A percentile compares a stretch with the other conserved stretches of the same genome.
Evolutionary conservation across 2,888 invertebrate genomes (phyloP).

Genomic region (Linyphia triangularis): DNA sequence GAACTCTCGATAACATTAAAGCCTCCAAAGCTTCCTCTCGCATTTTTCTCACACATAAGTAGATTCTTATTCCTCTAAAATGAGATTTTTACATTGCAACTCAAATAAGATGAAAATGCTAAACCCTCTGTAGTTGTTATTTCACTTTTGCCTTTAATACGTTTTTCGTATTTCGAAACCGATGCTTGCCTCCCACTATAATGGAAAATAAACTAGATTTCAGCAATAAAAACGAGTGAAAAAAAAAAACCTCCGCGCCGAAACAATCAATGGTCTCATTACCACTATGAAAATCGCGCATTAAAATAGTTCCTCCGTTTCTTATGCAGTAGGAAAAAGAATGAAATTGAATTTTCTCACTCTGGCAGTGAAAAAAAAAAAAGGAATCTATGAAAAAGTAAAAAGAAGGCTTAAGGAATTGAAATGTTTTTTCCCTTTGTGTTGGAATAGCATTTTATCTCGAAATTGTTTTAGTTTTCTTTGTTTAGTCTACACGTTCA

Average conservation of each 20-base stretch:
- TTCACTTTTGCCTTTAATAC: constrained; percentile 30
- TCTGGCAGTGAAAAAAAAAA: neutral
- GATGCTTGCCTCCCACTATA: constrained; percentile 1
- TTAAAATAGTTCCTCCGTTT: constrained; percentile 59
- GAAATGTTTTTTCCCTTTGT: constrained; percentile 3
- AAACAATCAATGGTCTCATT: constrained; percentile 65
- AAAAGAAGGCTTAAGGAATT: constrained; percentile 14
- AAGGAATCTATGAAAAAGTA: neutral
- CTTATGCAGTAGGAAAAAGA: constrained; percentile 13
- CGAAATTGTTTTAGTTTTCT: constrained; percentile 38
- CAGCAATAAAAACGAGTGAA: constrained; percentile 8
- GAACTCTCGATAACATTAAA: neutral
- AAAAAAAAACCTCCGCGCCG: neutral
- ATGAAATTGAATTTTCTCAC: constrained; percentile 57
- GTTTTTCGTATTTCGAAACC: constrained; percentile 26
- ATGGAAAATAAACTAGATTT: constrained; percentile 60
- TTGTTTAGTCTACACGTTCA: constrained; percentile 16
- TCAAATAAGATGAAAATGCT: constrained; percentile 13
- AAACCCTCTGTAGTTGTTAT: neutral
- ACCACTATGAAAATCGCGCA: constrained; percentile 65
- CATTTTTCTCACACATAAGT: neutral
- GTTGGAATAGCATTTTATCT: constrained; percentile 54
- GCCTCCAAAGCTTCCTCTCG: neutral
- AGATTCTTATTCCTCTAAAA: neutral
- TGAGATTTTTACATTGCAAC: neutral